phyloP scores from a whole-genome alignment of 2,113 vertebrate genomes.

The Pomatostomus ruficeps region DNA sequence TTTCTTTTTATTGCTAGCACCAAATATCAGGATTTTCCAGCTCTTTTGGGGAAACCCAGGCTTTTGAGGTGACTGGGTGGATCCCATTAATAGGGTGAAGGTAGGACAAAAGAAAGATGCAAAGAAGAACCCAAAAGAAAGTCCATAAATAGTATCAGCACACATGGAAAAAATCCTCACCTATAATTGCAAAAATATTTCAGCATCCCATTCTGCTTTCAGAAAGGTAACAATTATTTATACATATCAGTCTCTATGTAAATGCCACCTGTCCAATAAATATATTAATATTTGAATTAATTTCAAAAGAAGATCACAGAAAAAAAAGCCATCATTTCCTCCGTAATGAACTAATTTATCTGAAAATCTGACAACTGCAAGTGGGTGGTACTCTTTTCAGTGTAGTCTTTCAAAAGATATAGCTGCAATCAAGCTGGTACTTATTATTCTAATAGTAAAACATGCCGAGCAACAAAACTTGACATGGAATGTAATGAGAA shows the following conservation, averaged over 20 bases:
- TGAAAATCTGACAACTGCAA: constrained; percentile 56
- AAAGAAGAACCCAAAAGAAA: background rate
- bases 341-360: constrained; percentile 54
- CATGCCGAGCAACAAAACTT: constrained; percentile 39
- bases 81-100: background rate
- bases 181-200: constrained; percentile 13
- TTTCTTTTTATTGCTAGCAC: background rate
- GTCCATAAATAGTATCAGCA: background rate
- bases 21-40: background rate
- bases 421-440: constrained; percentile 40
- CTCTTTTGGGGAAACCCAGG: background rate
- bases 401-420: constrained; percentile 44
- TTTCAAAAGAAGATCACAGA: constrained; percentile 19
- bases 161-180: background rate
- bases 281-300: constrained; percentile 62
- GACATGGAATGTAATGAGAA: constrained; percentile 24
- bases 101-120: background rate
- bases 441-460: constrained; percentile 49
- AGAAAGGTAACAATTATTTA: constrained; percentile 54
- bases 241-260: constrained; percentile 34
- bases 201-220: background rate
- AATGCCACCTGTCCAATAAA: constrained; percentile 51
- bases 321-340: constrained; percentile 19
- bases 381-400: constrained; percentile 37
- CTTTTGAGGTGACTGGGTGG: background rate